Evolutionary conservation across 1,140 invertebrate genomes (phyloP), one percentile per base, ranked within the genome.

Genomic region (Drosophila obscura): DNA sequence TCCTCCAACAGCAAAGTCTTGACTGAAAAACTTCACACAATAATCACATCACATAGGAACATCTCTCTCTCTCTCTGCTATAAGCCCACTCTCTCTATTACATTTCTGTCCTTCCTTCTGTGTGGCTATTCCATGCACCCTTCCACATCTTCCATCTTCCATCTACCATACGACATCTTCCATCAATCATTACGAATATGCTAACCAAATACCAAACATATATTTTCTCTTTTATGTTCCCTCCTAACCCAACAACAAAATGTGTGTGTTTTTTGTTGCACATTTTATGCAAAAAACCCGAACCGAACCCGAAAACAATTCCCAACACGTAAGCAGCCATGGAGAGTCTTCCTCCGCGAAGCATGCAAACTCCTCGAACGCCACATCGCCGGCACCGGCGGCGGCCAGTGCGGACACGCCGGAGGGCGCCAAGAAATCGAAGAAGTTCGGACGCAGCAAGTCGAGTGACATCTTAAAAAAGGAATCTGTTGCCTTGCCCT

Each of bases 381-480:
- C 71, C 82, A 82, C 56, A 46, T 80, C 81, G 5, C 79, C 77
- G 16, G 49, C 58, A 15, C 48, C 13, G 43, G 46, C 44, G 2
- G 24, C 63, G 2, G 57, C 65, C 8, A 31, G 59, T 9, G 48
- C 57, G n/a, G 52, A 35, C 35, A 48, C 56, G 5, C 7, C 52
- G 26, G 82, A 87, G n/a, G 48, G 43, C 5, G 41, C 45, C 15
- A 75, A 84, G 56, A 90, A 90, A 61, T 85, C 80, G 8, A 91
- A 91, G 68, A 91, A 91, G 60, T 91, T 91, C 41, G 90, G 94
- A 69, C 93, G 95, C 82, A 95, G 94, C 90, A 94, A 94, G 89
- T 96, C 93, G 92, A 96, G 93, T 92, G 96, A 94, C 93, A 93
- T 93, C 90, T 94, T 94, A 93, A 95, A 93, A 94, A 92, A 91